Percentiles rank a stretch among this genome's conserved stretches.
Evolutionary conservation across 2,797 vertebrate species (phyloP).

Genomic region (Corythornis leucogaster): DNA sequence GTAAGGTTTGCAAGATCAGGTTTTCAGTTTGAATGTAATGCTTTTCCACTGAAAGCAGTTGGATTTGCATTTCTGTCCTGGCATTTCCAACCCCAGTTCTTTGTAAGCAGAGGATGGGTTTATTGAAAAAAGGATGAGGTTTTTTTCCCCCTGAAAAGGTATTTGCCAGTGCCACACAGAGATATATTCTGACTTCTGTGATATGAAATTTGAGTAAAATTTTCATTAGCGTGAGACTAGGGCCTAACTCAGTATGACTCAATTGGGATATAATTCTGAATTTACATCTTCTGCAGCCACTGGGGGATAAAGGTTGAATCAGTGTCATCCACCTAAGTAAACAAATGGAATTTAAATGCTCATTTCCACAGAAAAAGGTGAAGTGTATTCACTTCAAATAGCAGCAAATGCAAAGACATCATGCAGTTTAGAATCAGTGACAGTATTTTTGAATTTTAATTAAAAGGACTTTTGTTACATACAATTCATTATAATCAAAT

Average conservation of each 20-base stretch:
- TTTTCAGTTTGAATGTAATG: neutral
- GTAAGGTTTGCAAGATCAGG: neutral
- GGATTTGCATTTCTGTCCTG: neutral
- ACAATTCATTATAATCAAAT: neutral
- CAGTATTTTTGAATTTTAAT: neutral
- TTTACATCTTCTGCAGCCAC: neutral
- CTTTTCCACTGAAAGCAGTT: neutral
- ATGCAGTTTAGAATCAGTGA: neutral
- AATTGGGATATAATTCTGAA: neutral
- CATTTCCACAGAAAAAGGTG: neutral
- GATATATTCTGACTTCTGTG: neutral
- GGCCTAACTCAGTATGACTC: neutral
- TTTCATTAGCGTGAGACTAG: conserved; percentile 32
- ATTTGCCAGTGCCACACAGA: neutral
- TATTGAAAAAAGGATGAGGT: neutral
- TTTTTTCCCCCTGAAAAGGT: neutral
- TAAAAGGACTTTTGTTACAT: neutral
- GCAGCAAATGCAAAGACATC: conserved; percentile 15
- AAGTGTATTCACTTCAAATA: neutral
- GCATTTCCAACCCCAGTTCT: neutral
- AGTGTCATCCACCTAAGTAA: neutral
- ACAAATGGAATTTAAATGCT: neutral
- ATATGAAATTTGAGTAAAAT: conserved; percentile 20
- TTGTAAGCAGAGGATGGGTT: neutral
- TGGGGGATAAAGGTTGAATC: neutral